Evolutionary conservation across 2,888 invertebrate species (phyloP), one percentile per base, ranked within the genome.

Genomic region (Polydrusus tereticollis): DNA sequence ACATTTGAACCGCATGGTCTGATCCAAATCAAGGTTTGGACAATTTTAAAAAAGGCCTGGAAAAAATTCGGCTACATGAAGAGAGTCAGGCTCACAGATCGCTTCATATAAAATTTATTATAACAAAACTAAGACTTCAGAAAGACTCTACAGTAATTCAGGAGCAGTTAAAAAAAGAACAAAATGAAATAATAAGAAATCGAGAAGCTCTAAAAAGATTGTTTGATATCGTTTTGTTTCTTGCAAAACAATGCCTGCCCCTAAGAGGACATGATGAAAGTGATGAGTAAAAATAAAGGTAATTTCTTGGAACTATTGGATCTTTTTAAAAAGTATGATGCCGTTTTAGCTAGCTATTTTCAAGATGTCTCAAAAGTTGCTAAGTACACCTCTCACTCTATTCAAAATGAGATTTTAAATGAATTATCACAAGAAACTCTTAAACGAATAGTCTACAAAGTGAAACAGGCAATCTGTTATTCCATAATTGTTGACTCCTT

Each of bases 161-260:
- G 52, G 52, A 52, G 20, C 52, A 52, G 23, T 23, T 62, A 29
- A 29, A 62, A 7, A 14, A 8, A 45, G 36, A 58, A 62, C 45
- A 62, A 26, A 29, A 63, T 47, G 12, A 68, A 60, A 60, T 60
- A 26, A 45, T 23, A 68, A 38, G 38, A 68, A 38, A 69, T 50
- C 43, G 60, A 60, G 60, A 60, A n/a, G 33, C 50, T 7, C 33
- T 68, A 20, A 68, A 38, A 60, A 16, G 60, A 43, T 29, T 68
- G 12, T 38, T 65, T 16, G 70, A 65, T 65, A 23, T 66, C 33
- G 59, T 43, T 29, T 38, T 23, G 18, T 47, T 71, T 60, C 41
- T 67, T 20, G 67, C 72, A n/a, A 59, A 67, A 26, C 66, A 72
- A 52, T 52, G 52, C 67, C 43, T 72, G 29, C 45, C 60, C n/a